Percentiles rank a stretch among this genome's conserved stretches.
Evolutionary conservation across 2,888 invertebrate species (phyloP).

Genomic region (Drosophila colorata): DNA sequence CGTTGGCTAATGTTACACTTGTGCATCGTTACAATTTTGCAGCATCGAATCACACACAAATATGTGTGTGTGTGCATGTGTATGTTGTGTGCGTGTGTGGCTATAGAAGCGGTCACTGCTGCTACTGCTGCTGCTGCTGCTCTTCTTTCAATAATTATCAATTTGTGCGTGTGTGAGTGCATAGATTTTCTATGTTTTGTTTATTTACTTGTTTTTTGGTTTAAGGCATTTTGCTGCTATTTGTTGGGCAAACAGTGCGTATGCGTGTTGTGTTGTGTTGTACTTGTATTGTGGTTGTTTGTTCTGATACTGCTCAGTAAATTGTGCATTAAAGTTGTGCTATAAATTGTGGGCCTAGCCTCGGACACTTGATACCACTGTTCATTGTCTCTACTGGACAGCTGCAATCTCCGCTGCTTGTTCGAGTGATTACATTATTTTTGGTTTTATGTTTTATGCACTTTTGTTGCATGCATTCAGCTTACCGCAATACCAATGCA

Average conservation of each 20-base stretch:
- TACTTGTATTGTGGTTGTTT: conserved; percentile 39
- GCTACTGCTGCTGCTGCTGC: conserved; percentile 50
- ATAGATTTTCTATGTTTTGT: conserved; percentile 61
- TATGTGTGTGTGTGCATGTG: conserved; percentile 14
- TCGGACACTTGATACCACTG: conserved; percentile 16
- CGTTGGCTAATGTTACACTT: conserved; percentile 80
- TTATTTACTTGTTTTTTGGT: conserved; percentile 79
- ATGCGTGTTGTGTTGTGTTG: conserved; percentile 67
- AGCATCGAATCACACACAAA: conserved; percentile 5
- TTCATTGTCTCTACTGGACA: conserved; percentile 9
- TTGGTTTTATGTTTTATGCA: conserved; percentile 34
- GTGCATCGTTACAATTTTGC: conserved; percentile 75
- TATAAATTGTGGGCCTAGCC: conserved; percentile 41
- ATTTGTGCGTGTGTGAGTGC: conserved; percentile 55
- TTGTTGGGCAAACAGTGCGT: conserved; percentile 72
- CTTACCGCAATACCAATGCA: background rate
- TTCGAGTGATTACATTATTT: conserved; percentile 62
- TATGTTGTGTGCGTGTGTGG: conserved; percentile 17
- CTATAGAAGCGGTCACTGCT: conserved; percentile 44
- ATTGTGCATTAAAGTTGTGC: conserved; percentile 54
- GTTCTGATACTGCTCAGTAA: conserved; percentile 50
- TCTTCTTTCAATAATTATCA: conserved; percentile 72
- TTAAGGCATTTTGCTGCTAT: conserved; percentile 64
- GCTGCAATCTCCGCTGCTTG: conserved; percentile 35
- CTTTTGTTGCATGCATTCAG: background rate